A percentile compares a stretch with the other conserved stretches of the same genome.
phyloP scores from a whole-genome alignment of 2,797 vertebrate species.

The Gila robusta region DNA sequence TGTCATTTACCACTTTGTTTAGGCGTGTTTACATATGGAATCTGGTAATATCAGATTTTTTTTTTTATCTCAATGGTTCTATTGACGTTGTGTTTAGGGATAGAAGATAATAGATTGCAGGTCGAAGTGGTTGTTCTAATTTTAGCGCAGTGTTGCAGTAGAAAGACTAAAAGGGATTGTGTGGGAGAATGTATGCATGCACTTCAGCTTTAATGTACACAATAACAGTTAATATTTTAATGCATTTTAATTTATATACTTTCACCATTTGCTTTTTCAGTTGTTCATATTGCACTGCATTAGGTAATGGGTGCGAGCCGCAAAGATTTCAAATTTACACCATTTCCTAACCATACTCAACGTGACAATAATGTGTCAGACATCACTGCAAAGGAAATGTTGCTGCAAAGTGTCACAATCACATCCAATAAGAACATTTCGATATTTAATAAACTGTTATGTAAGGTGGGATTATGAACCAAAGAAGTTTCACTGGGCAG shows the following conservation, averaged over 20 bases:
- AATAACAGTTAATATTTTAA: background rate
- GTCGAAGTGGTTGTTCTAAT: conserved; percentile 18
- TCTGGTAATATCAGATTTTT: background rate
- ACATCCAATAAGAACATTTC: background rate
- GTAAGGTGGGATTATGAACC: background rate
- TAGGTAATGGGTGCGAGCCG: background rate
- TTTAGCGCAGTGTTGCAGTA: background rate
- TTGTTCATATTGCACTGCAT: background rate
- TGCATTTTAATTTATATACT: background rate
- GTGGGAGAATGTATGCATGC: background rate
- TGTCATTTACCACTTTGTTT: background rate
- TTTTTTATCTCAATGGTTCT: background rate
- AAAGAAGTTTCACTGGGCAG: background rate
- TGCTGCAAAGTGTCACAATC: background rate
- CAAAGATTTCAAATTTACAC: background rate
- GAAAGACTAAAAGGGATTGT: background rate
- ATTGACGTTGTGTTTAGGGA: background rate
- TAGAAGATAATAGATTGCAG: conserved; percentile 5
- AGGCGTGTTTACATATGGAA: background rate
- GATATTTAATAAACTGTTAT: background rate
- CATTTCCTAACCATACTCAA: background rate
- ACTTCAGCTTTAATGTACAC: conserved; percentile 16
- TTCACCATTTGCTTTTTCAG: background rate
- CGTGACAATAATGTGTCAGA: background rate
- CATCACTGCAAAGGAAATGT: background rate